Evolutionary conservation across 2,888 invertebrate species (phyloP), one percentile per base, ranked within the genome.

Genomic region (Perizoma affinitatum): DNA sequence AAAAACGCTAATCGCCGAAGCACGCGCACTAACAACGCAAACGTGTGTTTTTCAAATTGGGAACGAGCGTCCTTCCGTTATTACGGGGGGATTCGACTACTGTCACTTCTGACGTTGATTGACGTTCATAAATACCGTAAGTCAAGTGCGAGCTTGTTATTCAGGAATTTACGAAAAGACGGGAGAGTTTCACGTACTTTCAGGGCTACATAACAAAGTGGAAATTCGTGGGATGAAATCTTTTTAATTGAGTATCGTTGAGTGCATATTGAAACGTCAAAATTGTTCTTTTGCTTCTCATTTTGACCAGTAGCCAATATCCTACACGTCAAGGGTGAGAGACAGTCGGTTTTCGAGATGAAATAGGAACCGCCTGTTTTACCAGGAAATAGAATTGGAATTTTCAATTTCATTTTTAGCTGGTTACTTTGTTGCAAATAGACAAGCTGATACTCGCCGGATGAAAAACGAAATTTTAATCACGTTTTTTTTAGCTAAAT

Each of bases 191-290:
- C 78, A 71, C 67, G 68, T 70, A 68, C 77, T 75, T 73, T 67
- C 71, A 72, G 74, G 67, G 74, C 57, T 54, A 63, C 57, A 56
- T 65, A 22, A 22, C n/a, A 61, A 61, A 61, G 59, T 60, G 59
- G 60, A 61, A 61, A 57, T 64, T 57, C 43, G 55, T 56, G 56
- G 52, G 61, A 54, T 52, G 55, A 55, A 56, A 53, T 59, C 54
- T 49, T 58, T 63, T 63, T 63, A 66, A 63, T 70, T 67, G 67
- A 64, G 59, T 57, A 69, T 68, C 70, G 67, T 72, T 86, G 90
- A 90, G 89, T 90, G 90, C 88, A 90, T 90, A 90, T 90, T 88
- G 91, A 86, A 90, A 89, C 75, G 90, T 91, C 91, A 88, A 85
- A 87, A 86, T 78, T 81, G 88, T 90, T 88, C 90, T 91, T 91